Conservation (phyloP, 2,797 vertebrate genomes). For the Ispidina lecontei region DNA sequence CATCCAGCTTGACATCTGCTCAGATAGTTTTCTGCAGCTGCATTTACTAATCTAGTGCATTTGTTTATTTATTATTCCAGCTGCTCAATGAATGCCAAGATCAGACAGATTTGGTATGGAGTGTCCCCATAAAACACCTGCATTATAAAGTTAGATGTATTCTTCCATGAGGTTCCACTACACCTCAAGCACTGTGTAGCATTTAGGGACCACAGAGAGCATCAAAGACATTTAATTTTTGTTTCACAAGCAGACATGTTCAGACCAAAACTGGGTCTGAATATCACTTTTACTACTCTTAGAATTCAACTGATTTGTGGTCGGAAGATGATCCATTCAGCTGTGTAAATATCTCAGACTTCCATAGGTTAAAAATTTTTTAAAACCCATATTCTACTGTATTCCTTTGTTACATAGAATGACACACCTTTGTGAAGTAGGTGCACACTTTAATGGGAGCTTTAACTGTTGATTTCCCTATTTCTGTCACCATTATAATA, state of each 20-base stretch:
- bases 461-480: constrained; percentile 49
- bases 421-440: constrained; percentile 36
- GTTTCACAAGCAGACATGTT: background rate
- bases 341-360: background rate
- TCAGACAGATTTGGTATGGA: background rate
- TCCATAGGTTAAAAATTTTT: background rate
- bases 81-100: background rate
- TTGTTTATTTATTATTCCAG: background rate
- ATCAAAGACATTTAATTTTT: background rate
- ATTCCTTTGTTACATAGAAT: background rate
- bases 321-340: background rate
- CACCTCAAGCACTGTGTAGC: background rate
- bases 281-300: background rate
- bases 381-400: background rate
- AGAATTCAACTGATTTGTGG: background rate
- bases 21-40: background rate
- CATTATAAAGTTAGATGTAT: background rate
- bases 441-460: background rate
- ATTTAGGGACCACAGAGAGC: background rate
- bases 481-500: constrained; percentile 43
- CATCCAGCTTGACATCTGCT: background rate
- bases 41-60: background rate
- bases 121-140: background rate
- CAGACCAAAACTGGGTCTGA: background rate
- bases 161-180: background rate